Conservation (phyloP, 2,888 invertebrate genomes). For the Morinoia aosen region DNA sequence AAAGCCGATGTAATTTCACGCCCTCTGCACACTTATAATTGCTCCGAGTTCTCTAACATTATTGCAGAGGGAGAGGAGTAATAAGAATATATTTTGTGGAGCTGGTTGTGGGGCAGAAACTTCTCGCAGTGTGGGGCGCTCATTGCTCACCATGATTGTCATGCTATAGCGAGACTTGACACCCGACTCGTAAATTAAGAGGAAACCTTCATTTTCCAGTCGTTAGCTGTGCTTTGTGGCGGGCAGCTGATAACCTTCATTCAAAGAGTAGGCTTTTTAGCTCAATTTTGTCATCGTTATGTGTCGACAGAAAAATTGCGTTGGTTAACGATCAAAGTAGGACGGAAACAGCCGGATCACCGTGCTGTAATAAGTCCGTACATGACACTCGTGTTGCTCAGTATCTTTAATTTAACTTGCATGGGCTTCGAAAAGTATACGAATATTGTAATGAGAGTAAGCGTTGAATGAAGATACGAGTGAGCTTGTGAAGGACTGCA, state of each 20-base stretch:
- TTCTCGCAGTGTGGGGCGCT: not conserved
- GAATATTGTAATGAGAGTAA: too few species aligned
- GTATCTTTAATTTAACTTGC: too few species aligned
- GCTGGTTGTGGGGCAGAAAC: not conserved
- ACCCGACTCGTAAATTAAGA: not conserved
- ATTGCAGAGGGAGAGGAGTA: not conserved
- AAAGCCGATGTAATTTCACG: conserved; percentile 38
- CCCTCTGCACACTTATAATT: conserved; percentile 1
- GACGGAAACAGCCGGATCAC: too few species aligned
- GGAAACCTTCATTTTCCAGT: not conserved
- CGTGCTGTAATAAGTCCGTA: too few species aligned
- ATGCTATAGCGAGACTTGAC: not conserved
- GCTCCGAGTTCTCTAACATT: not conserved
- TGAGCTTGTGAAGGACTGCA: too few species aligned
- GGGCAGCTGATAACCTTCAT: not conserved
- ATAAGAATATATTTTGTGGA: not conserved
- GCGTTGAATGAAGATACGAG: too few species aligned
- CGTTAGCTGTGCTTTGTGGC: not conserved
- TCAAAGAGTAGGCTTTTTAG: not conserved
- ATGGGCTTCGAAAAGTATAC: too few species aligned
- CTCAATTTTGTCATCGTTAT: too few species aligned
- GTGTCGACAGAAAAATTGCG: too few species aligned
- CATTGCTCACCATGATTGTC: not conserved
- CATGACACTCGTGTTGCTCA: too few species aligned
- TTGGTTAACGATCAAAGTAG: too few species aligned